Conservation (phyloP, 2,888 invertebrate species). For the Campaea margaritaria region DNA sequence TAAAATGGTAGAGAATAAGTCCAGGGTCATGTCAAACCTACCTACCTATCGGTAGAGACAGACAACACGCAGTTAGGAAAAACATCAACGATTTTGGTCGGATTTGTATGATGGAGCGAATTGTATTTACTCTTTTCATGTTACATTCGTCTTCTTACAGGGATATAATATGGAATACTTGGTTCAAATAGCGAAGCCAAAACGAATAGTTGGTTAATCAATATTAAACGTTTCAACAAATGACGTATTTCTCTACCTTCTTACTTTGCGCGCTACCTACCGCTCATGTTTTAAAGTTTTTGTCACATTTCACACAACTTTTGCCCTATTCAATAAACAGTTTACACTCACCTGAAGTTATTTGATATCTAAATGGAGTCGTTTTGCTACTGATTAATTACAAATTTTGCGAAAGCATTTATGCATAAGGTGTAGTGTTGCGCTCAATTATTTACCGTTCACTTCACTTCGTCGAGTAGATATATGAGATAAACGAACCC, state of each 20-base stretch:
- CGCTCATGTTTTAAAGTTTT: conserved; percentile 14
- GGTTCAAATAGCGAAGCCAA: conserved; percentile 3
- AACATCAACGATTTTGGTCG: conserved; percentile 12
- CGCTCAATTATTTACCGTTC: conserved; percentile 5
- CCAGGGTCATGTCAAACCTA: conserved; percentile 21
- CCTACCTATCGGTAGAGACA: conserved; percentile 20
- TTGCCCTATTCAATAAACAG: conserved; percentile 13
- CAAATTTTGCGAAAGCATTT: conserved; percentile 23
- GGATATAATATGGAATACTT: not conserved
- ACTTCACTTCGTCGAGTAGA: conserved; percentile 6
- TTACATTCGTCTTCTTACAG: not conserved
- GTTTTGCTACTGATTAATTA: conserved; percentile 29
- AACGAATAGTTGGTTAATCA: conserved; percentile 4
- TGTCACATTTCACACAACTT: conserved; percentile 6
- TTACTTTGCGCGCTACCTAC: conserved; percentile 8
- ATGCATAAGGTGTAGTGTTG: not conserved
- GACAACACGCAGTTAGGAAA: conserved; percentile 15
- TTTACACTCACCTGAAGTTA: conserved; percentile 10
- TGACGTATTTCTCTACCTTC: conserved; percentile 40
- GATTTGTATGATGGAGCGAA: conserved; percentile 4
- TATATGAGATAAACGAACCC: conserved; percentile 45
- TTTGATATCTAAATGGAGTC: conserved; percentile 14
- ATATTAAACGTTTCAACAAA: conserved; percentile 24
- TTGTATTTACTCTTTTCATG: not conserved
- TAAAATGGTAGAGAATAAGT: conserved; percentile 22